Evolutionary conservation across 2,888 invertebrate species (phyloP).

Genomic region (Amiota communis): DNA sequence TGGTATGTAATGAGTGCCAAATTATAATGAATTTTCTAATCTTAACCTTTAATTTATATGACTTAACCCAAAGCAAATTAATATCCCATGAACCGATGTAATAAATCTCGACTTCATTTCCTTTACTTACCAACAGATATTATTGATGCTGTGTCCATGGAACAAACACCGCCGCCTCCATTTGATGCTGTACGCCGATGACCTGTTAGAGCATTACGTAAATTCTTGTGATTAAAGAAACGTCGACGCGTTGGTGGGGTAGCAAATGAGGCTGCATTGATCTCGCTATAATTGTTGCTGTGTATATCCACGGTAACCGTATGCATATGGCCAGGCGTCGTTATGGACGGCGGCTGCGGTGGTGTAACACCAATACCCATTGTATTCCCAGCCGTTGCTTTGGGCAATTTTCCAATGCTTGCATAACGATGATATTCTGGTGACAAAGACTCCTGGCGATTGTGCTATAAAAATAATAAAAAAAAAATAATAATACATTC

Average conservation of each 20-base stretch:
- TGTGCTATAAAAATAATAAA: constrained; percentile 50
- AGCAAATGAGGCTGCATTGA: constrained; percentile 82
- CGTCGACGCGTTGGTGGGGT: constrained; percentile 85
- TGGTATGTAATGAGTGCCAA: no score
- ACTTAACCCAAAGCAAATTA: background rate
- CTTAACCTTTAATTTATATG: background rate
- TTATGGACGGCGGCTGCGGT: constrained; percentile 7
- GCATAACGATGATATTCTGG: constrained; percentile 71
- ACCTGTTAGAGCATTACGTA: constrained; percentile 83
- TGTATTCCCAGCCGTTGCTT: constrained; percentile 48
- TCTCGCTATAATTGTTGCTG: constrained; percentile 57
- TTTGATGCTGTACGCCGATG: constrained; percentile 71
- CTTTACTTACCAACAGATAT: constrained; percentile 67
- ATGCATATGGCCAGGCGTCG: constrained; percentile 44
- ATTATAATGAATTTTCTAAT: background rate
- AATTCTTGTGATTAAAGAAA: constrained; percentile 86
- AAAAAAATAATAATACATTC: background rate
- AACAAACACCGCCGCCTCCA: constrained; percentile 71
- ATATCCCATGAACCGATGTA: no score
- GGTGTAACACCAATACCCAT: constrained; percentile 42
- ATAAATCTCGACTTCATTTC: no score
- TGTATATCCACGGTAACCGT: constrained; percentile 53
- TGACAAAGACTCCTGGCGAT: constrained; percentile 72
- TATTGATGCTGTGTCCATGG: constrained; percentile 69
- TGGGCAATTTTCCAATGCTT: constrained; percentile 69